Base-by-base conservation (phyloP, 2,797 vertebrate species). In the Nyctibius grandis region DNA sequence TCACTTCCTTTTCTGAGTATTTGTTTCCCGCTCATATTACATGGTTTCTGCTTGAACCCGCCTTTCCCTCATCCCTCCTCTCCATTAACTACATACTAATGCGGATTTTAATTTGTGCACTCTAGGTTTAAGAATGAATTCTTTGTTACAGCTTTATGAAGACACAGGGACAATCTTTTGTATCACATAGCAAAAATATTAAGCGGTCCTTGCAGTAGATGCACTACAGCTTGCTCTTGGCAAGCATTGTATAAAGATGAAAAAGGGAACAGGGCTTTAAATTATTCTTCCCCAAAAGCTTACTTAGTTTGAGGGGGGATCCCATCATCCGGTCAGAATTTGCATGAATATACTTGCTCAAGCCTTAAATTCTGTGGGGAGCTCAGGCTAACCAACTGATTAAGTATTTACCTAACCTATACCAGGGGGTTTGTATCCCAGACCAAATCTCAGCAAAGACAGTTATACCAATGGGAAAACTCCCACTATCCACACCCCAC, bases 401-500 rank as follows among this genome's bases (percentile, higher is more conserved):
- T 51, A 86, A 65, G 48, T 76, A 88, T 63, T 77, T 70, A 85
- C 44, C 22, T 74, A 79, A 89, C 36, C 50, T 60, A 9, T 38
- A 80, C 25, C 10, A 40, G 11, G 8, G 19, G 6, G 13, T 5
- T 87, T 85, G 45, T 45, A 83, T 29, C 20, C n/a, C 60, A 77
- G 29, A 42, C 12, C 29, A 63, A 75, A 92, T 47, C 54, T 4
- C 4, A 15, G 34, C 26, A 48, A 88, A 76, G 34, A 28, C 3
- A 65, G 36, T 34, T 31, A 47, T 33, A 60, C 3, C 29, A 67
- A 22, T 6, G 29, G 31, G 17, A 82, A 72, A 84, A 69, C 5
- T 67, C 29, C 9, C 38, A 34, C 19, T 50, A 42, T 11, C 2
- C 1, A 1, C 2, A 2, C 6, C 6, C 6, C 11, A 12, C 47